Evolutionary conservation across 2,888 invertebrate species (phyloP).

Genomic region (Hartigia nigra): DNA sequence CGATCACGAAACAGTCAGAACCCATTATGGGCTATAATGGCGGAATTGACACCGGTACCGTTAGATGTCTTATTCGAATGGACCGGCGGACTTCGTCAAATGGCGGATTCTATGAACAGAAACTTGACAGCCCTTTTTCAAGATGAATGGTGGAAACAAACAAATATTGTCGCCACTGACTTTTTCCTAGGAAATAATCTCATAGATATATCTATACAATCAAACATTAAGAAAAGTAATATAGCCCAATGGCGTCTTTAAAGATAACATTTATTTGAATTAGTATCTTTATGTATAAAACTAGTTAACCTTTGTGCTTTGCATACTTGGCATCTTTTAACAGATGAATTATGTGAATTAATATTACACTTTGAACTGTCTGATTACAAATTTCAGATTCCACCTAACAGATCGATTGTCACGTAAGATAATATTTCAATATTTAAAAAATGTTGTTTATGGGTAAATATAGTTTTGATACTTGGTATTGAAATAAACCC

Average conservation of each 20-base stretch:
- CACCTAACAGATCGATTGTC: not conserved
- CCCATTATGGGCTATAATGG: conserved; percentile 64
- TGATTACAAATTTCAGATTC: not conserved
- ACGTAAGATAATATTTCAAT: not conserved
- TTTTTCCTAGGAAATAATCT: conserved; percentile 68
- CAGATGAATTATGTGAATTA: no score
- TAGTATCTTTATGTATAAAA: no score
- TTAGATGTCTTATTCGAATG: conserved; percentile 64
- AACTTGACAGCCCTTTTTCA: conserved; percentile 65
- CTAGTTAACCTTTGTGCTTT: no score
- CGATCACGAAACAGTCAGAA: conserved; percentile 56
- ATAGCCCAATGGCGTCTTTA: conserved; percentile 40
- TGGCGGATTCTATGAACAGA: conserved; percentile 66
- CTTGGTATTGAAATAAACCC: not conserved
- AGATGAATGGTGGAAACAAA: conserved; percentile 62
- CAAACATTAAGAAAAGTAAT: conserved; percentile 61
- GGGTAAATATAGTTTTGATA: not conserved
- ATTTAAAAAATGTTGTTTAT: not conserved
- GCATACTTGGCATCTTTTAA: no score
- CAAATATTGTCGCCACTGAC: conserved; percentile 68
- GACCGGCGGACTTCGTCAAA: conserved; percentile 63
- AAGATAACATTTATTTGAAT: not conserved
- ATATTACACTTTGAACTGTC: not conserved
- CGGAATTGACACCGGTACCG: conserved; percentile 68
- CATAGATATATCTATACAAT: conserved; percentile 66